phyloP scores from a whole-genome alignment of 2,113 vertebrate species.

The Laticauda colubrina region DNA sequence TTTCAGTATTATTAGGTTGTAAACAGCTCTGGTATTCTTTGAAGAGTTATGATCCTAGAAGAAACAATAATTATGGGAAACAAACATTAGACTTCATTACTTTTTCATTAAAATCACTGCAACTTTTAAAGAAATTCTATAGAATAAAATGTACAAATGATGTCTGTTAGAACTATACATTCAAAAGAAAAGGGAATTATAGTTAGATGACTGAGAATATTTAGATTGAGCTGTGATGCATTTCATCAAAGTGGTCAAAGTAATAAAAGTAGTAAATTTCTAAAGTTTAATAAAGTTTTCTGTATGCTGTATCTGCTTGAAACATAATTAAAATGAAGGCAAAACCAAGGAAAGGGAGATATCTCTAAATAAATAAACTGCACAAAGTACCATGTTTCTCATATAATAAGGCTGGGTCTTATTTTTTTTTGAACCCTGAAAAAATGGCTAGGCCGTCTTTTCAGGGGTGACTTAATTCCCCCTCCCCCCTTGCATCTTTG shows the following conservation, averaged over 20 bases:
- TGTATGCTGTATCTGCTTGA: neutral
- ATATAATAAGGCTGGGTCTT: too few species aligned
- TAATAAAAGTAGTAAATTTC: neutral
- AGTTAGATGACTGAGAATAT: neutral
- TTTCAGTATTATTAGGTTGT: neutral
- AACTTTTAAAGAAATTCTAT: neutral
- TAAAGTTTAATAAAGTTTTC: neutral
- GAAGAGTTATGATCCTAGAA: neutral
- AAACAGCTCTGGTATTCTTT: neutral
- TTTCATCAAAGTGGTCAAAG: neutral
- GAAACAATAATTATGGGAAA: neutral
- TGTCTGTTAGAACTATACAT: neutral
- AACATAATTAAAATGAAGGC: neutral
- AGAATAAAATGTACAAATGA: neutral
- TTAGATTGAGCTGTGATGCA: neutral
- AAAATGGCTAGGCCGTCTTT: too few species aligned
- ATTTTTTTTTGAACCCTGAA: too few species aligned
- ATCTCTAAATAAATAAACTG: neutral
- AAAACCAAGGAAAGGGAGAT: neutral
- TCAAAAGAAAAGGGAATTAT: neutral
- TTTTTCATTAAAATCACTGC: neutral
- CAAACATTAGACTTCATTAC: neutral
- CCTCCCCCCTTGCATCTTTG: too few species aligned
- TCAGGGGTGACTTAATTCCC: too few species aligned
- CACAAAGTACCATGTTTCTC: neutral